Evolutionary conservation across 2,888 invertebrate species (phyloP), one percentile per base, ranked within the genome.

Genomic region (Arrhopalites spinosus): DNA sequence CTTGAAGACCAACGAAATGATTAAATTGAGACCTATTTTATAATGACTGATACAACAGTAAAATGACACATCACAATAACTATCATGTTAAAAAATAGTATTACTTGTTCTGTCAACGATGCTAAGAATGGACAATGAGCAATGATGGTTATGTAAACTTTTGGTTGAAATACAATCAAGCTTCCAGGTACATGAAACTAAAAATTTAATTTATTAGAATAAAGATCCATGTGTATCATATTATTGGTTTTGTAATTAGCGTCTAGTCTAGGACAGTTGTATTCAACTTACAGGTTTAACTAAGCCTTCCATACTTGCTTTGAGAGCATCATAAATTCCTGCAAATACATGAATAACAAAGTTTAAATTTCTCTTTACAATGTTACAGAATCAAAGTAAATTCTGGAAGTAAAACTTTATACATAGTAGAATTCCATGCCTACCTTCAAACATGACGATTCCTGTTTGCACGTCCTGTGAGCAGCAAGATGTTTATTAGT

Each of bases 51-150:
- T 17, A 56, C n/a, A 7, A 17, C 7, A 20, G 11, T 23, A 56
- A 13, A 56, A 13, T 56, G 7, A 17, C 17, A 20, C 17, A 23
- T 61, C 23, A 25, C 61, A 61, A 61, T 20, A 61, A 25, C 61
- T 15, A 20, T 5, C 13, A 23, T 27, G 20, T 25, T 11, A 50
- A 20, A 59, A 8, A 23, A 20, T 2, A 59, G 17, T 59, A 20
- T 43, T 59, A 89, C 89, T 88, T 92, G 91, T 84, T 92, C 91
- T 27, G 90, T 90, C 36, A 90, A 89, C 82, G 89, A 90, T 78
- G 89, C 88, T 83, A 91, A 89, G 85, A 92, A 91, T 72, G 93
- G 92, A 17, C 91, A 91, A 85, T 92, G 91, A 7, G 90, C 92
- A 84, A 93, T 90, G 83, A 93, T 90, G 79, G 92, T 91, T 67